Conservation (phyloP, 2,797 vertebrate genomes). For the Enteromius treurensis region DNA sequence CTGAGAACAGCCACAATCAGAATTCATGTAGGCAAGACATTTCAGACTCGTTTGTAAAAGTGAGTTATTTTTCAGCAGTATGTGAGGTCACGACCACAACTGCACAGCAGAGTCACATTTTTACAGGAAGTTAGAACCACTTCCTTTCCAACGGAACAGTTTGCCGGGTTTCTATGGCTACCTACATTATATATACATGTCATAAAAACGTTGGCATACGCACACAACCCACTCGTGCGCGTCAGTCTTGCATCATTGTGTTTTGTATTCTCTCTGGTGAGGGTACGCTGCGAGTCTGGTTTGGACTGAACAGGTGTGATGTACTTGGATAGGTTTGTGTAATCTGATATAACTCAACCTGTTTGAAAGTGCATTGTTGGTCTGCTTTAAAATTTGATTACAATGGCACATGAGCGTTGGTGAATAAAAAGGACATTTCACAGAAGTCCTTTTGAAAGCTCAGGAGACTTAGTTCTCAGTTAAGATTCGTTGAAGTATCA, state of each 20-base stretch:
- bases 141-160: constrained; percentile 53
- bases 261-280: neutral
- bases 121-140: constrained; percentile 60
- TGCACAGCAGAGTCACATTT: constrained; percentile 46
- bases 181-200: neutral
- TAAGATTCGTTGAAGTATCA: neutral
- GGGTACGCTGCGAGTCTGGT: neutral
- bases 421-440: neutral
- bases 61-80: constrained; percentile 29
- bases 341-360: constrained; percentile 33
- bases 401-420: neutral
- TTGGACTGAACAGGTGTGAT: constrained; percentile 34
- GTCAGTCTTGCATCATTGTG: constrained; percentile 22
- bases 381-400: constrained; percentile 33
- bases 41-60: constrained; percentile 2
- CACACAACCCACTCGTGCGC: constrained; percentile 5
- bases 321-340: constrained; percentile 27
- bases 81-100: constrained; percentile 29
- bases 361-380: constrained; percentile 21
- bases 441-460: neutral
- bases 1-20: constrained; percentile 13
- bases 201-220: constrained; percentile 11
- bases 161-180: constrained; percentile 38
- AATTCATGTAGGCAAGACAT: neutral
- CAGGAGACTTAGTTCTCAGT: neutral